Conservation (phyloP, 2,888 invertebrate species). For the Crocallis elinguaria region DNA sequence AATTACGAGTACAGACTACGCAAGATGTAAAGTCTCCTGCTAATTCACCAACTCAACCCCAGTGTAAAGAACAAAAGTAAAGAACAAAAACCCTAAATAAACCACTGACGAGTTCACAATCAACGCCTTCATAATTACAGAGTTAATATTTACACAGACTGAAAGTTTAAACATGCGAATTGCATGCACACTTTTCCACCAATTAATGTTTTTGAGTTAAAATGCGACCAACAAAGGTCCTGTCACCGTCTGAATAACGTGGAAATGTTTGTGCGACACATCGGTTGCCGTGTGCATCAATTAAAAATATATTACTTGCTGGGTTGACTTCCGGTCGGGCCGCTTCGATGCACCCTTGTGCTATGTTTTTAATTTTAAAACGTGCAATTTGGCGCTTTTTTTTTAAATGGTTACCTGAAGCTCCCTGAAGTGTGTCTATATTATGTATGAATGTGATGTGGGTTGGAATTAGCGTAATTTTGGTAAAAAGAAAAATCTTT, state of each 20-base stretch:
- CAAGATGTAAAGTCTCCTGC: not conserved
- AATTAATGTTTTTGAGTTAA: conserved; percentile 75
- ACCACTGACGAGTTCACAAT: conserved; percentile 58
- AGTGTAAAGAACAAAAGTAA: conserved; percentile 33
- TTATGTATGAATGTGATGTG: too few species aligned
- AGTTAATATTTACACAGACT: conserved; percentile 71
- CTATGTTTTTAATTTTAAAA: conserved; percentile 26
- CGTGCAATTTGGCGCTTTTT: conserved; percentile 7
- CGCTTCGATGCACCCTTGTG: conserved; percentile 39
- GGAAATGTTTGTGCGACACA: conserved; percentile 79
- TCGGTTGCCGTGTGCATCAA: conserved; percentile 74
- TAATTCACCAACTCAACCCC: not conserved
- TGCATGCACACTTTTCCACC: conserved; percentile 79
- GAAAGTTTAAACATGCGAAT: conserved; percentile 73
- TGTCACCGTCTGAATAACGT: conserved; percentile 68
- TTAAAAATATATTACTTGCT: conserved; percentile 80
- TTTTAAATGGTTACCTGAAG: too few species aligned
- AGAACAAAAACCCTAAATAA: conserved; percentile 43
- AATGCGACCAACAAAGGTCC: conserved; percentile 73
- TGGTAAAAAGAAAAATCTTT: too few species aligned
- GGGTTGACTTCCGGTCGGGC: conserved; percentile 63
- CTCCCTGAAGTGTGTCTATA: too few species aligned
- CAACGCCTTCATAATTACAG: conserved; percentile 68
- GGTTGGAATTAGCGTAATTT: too few species aligned
- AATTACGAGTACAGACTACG: too few species aligned